Evolutionary conservation across 1,140 invertebrate genomes (phyloP).

Genomic region (Cecropterus lyciades): DNA sequence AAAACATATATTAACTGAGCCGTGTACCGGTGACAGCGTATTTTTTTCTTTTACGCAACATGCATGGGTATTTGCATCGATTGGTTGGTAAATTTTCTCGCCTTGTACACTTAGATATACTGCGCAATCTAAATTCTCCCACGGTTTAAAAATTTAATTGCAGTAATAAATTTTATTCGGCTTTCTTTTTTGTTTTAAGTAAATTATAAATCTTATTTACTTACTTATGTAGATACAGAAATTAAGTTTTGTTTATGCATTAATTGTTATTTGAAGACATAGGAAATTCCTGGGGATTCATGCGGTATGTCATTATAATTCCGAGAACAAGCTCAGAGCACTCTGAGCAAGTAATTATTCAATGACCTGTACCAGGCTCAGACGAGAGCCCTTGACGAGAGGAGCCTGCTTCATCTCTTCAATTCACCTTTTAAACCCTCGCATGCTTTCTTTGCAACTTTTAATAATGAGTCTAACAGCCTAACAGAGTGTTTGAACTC

Average conservation of each 20-base stretch:
- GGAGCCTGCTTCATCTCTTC: conserved; percentile 21
- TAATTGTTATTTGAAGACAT: not conserved
- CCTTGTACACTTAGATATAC: not conserved
- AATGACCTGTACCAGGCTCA: conserved; percentile 32
- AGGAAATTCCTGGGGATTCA: not conserved
- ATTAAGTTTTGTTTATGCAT: not conserved
- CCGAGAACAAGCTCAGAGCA: not conserved
- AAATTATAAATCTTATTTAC: not conserved
- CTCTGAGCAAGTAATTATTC: conserved; percentile 33
- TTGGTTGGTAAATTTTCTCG: not conserved
- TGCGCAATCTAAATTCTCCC: not conserved
- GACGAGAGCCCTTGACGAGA: conserved; percentile 29
- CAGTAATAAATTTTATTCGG: not conserved
- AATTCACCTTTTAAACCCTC: conserved; percentile 41
- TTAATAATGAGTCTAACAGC: conserved; percentile 48
- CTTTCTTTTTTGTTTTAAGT: no score
- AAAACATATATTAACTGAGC: not conserved
- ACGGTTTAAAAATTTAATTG: conserved; percentile 10
- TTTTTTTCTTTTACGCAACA: conserved; percentile 2
- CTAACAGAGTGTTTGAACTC: conserved; percentile 15
- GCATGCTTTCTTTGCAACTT: conserved; percentile 45
- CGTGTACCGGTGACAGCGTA: not conserved
- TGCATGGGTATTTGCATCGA: not conserved
- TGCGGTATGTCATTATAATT: conserved; percentile 35
- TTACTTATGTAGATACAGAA: not conserved